Evolutionary conservation across 1,140 invertebrate genomes (phyloP).

Genomic region (Drosophila yakuba): DNA sequence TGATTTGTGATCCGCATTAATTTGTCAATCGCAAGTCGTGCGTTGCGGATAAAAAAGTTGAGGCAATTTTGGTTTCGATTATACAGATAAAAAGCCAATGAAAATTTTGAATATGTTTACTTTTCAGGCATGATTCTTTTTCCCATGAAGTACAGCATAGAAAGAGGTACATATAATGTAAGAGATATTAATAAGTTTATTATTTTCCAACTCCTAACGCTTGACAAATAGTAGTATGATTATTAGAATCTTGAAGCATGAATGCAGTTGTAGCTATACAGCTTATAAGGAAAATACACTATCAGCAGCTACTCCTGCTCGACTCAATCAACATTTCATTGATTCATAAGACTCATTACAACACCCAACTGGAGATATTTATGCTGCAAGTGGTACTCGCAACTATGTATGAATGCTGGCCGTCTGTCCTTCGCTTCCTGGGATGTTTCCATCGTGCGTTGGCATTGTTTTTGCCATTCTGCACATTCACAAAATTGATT

Average conservation of each 20-base stretch:
- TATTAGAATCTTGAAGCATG: constrained; percentile 15
- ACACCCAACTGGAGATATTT: constrained; percentile 36
- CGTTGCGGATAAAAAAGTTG: constrained; percentile 27
- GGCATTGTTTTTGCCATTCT: constrained; percentile 65
- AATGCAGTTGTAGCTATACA: background rate
- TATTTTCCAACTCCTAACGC: too few species aligned
- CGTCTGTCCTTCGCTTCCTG: constrained; percentile 35
- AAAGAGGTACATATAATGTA: too few species aligned
- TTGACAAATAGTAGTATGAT: background rate
- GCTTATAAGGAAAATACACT: constrained; percentile 47
- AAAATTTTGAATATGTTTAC: constrained; percentile 22
- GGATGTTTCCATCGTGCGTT: constrained; percentile 35
- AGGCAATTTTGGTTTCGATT: constrained; percentile 24
- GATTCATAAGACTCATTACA: constrained; percentile 58
- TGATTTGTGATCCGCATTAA: constrained; percentile 79
- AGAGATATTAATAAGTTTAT: too few species aligned
- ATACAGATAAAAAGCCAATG: constrained; percentile 4
- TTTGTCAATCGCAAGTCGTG: constrained; percentile 76
- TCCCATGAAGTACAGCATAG: too few species aligned
- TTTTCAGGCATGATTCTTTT: too few species aligned
- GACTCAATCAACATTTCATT: constrained; percentile 57
- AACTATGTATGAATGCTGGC: constrained; percentile 14
- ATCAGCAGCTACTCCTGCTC: constrained; percentile 14
- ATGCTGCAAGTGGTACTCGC: constrained; percentile 17
- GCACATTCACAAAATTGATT: constrained; percentile 82